Evolutionary conservation across 2,888 invertebrate genomes (phyloP), one percentile per base, ranked within the genome.

Genomic region (Drosophila diplacantha): DNA sequence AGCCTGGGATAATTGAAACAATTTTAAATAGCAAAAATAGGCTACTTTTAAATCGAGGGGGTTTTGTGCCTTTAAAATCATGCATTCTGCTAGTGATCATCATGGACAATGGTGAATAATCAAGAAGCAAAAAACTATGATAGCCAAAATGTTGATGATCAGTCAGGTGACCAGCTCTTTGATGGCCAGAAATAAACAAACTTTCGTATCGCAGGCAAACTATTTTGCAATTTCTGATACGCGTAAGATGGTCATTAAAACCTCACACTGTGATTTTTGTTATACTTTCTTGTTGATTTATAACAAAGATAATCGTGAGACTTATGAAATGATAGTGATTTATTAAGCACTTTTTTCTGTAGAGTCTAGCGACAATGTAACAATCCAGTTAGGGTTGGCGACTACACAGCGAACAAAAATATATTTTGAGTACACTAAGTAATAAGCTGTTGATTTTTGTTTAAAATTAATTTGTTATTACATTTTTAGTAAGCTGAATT

Each of bases 101-200:
- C 16, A 14, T 62, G 26, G 35, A 31, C 29, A 18, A n/a, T 43
- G 32, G 41, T 35, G 67, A 51, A 39, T 32, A 47, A 37, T 43
- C 54, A 37, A 47, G 53, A 62, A 47, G 38, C 16, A 63, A 50
- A 26, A 31, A 46, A 20, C 31, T 18, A 35, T 38, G 41, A 49
- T 52, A 26, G 35, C 12, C 32, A 35, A 43, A 46, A 63, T 50
- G 47, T 32, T 31, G 61, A 43, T 47, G 61, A 69, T 41, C 62
- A 49, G 43, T 66, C 66, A 61, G 52, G 52, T 69, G 66, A 69
- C 62, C 47, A 32, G 29, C 18, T 60, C 31, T 37, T 52, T 53
- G 49, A 37, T 38, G 22, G 20, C 9, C 18, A 47, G 41, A 69
- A 43, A 61, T 51, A 61, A 39, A 24, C 41, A 32, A 39, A 34